A percentile compares a stretch with the other conserved stretches of the same genome.
phyloP scores from a whole-genome alignment of 2,113 vertebrate genomes.

The Chinchilla lanigera region DNA sequence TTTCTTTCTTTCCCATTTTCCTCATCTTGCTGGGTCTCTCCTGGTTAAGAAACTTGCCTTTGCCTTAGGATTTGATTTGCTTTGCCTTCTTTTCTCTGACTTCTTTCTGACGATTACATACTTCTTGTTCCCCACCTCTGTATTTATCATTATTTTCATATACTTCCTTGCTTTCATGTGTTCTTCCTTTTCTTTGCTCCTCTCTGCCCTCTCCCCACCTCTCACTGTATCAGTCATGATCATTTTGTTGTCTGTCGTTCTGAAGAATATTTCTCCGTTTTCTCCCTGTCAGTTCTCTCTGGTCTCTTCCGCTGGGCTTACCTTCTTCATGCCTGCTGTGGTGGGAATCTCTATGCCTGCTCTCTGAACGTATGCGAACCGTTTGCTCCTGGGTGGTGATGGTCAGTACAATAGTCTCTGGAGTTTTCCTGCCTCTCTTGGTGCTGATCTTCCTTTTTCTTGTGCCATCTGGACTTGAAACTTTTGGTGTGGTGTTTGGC shows the following conservation, averaged over 20 bases:
- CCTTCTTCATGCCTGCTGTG: constrained; percentile 86
- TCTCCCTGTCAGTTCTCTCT: constrained; percentile 83
- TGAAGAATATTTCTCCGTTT: constrained; percentile 79
- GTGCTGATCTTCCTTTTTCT: constrained; percentile 76
- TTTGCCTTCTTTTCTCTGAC: constrained; percentile 62
- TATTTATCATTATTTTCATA: constrained; percentile 71
- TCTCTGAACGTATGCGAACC: constrained; percentile 75
- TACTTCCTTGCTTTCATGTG: constrained; percentile 71
- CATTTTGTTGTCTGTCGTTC: constrained; percentile 77
- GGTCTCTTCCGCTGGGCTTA: constrained; percentile 80
- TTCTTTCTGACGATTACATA: constrained; percentile 64
- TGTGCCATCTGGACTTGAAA: constrained; percentile 63
- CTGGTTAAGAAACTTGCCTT: constrained; percentile 58
- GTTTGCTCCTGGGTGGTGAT: constrained; percentile 79
- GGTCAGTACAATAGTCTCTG: constrained; percentile 60
- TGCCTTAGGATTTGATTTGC: background rate
- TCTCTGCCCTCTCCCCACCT: constrained; percentile 83
- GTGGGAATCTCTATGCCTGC: constrained; percentile 72
- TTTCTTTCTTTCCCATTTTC: constrained; percentile 62
- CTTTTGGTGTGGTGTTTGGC: constrained; percentile 77
- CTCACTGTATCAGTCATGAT: constrained; percentile 73
- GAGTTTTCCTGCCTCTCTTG: constrained; percentile 75
- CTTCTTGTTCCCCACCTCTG: constrained; percentile 70
- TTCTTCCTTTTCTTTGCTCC: constrained; percentile 82
- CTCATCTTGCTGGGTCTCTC: constrained; percentile 75